A percentile compares a stretch with the other conserved stretches of the same genome.
phyloP scores from a whole-genome alignment of 2,797 vertebrate genomes.

The Yasuhikotakia modesta region DNA sequence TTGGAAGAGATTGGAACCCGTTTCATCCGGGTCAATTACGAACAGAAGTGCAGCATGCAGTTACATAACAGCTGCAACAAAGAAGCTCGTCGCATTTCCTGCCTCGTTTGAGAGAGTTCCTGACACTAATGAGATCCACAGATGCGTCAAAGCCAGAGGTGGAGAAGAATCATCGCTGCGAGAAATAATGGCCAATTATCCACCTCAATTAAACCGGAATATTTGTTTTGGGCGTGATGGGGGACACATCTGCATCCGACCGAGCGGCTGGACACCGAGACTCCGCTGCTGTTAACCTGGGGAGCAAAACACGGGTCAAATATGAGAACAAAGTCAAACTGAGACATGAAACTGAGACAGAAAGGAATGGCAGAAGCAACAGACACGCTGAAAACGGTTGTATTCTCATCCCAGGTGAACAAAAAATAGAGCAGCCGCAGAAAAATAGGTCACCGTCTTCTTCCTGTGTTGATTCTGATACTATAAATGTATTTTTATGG shows the following conservation, averaged over 20 bases:
- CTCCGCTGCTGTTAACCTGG: background rate
- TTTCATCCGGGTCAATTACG: slow-evolving; percentile 38
- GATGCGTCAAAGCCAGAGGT: slow-evolving; percentile 67
- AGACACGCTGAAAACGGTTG: slow-evolving; percentile 26
- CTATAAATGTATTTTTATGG: slow-evolving; percentile 19
- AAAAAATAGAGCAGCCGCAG: slow-evolving; percentile 22
- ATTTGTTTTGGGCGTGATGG: slow-evolving; percentile 23
- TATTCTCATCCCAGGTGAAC: slow-evolving; percentile 44
- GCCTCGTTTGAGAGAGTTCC: slow-evolving; percentile 37
- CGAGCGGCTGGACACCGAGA: background rate
- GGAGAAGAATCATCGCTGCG: slow-evolving; percentile 63
- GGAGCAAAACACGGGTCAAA: slow-evolving; percentile 32
- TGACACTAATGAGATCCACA: slow-evolving; percentile 73
- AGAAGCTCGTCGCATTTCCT: slow-evolving; percentile 30
- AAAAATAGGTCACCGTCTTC: slow-evolving; percentile 44
- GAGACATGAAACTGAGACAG: slow-evolving; percentile 24
- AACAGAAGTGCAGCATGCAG: slow-evolving; percentile 20
- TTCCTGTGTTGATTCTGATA: background rate
- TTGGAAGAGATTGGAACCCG: slow-evolving; percentile 16
- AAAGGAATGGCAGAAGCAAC: background rate
- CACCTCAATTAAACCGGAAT: slow-evolving; percentile 70
- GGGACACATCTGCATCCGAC: background rate
- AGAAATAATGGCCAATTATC: slow-evolving; percentile 73
- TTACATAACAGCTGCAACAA: slow-evolving; percentile 44
- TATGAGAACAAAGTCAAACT: background rate